Percentiles rank a stretch among this genome's conserved stretches.
These are phyloP conservation scores for Puffinus mauretanicus DNA, from an alignment of 2,113 vertebrate genomes.

Conservation along the genomic window DNA sequence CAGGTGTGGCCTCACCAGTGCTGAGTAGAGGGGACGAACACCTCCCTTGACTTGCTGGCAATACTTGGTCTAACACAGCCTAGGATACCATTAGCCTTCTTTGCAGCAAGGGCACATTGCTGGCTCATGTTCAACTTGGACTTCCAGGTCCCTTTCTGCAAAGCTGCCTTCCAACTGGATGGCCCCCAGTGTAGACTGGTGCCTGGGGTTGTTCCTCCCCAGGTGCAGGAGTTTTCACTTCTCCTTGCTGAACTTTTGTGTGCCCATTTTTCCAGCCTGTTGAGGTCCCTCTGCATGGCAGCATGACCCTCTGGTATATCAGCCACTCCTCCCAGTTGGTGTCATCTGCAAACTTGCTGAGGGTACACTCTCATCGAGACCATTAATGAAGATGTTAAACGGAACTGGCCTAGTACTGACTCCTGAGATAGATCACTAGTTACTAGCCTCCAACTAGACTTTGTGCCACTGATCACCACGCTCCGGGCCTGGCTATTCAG, in stretches of 20 bases:
- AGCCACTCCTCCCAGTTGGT: neutral
- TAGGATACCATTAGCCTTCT: neutral
- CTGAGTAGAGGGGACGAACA: neutral
- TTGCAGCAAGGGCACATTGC: neutral
- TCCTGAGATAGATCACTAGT: neutral
- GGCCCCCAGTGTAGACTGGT: neutral
- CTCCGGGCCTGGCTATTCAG: neutral
- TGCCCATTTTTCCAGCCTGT: neutral
- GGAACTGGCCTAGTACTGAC: neutral
- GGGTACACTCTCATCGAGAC: neutral
- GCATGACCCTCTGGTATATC: fast-evolving
- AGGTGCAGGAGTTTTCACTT: neutral
- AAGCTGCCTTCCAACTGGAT: neutral
- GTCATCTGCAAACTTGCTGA: neutral
- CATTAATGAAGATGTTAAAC: neutral
- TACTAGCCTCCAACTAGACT: neutral
- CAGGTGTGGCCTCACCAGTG: neutral
- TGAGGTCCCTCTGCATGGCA: neutral
- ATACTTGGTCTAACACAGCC: neutral
- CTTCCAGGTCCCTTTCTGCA: neutral
- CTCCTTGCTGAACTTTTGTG: neutral
- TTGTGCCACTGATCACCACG: neutral
- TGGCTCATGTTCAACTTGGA: neutral
- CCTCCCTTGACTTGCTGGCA: neutral
- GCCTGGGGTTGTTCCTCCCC: neutral